Base-by-base conservation (phyloP, 2,888 invertebrate species). In the Cephus pygmeus region DNA sequence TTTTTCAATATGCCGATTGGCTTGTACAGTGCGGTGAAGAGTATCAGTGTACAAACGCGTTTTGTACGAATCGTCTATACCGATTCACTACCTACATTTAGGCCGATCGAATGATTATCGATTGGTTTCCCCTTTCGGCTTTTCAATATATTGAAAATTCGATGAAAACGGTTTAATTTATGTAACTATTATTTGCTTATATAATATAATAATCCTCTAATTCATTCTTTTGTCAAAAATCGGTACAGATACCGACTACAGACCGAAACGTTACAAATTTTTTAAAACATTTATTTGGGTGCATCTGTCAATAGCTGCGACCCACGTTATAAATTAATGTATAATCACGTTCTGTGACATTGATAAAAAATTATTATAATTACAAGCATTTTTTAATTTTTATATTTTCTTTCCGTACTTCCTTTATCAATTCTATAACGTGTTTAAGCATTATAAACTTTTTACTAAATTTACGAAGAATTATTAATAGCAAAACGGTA, bases 1-100 rank as follows among this genome's bases (percentile, higher is more conserved):
- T 84, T 85, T 85, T 84, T 82, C 84, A 85, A 86, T 83, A 82
- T 81, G 79, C 68, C 74, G 77, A 81, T 79, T 73, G 33, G 15
- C 35, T 76, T 73, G 34, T 73, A 76, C 34, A 71, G 33, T 56
- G 12, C 34, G 33, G 76, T 34, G 23, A 56, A 56, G 2, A 56
- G 23, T 23, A 23, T 23, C 56, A 56, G 23, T 9, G 23, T 56
- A 9, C 23, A 23, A 23, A 23, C 23, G 23, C 56, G 56, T 56
- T 56, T 15, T 56, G 23, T 56, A 56, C 23, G 1, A 56, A 56
- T 1, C 9, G 56, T 56, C 23, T 56, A 23, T 23, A 56, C 56
- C 56, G 56, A 56, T 56, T 56, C 56, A 23, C 56, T 56, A 2
- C 0, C 15, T 23, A 56, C 56, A 23, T 23, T 6, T 23, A 9